phyloP scores from a whole-genome alignment of 2,888 invertebrate genomes.

The Macaria liturata region DNA sequence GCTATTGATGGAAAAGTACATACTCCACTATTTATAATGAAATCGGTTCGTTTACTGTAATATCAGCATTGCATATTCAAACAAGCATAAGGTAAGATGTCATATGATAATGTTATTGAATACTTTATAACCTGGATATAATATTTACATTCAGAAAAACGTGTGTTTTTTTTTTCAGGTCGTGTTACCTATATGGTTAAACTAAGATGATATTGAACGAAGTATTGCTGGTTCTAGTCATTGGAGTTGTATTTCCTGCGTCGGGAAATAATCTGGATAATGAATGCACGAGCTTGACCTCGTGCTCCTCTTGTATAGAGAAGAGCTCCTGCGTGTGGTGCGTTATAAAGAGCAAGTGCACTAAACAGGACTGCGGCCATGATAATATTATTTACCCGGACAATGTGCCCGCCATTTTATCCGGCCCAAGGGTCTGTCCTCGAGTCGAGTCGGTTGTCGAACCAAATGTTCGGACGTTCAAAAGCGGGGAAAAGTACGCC shows the following conservation, averaged over 20 bases:
- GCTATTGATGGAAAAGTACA: too few species aligned
- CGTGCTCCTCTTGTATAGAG: slow-evolving; percentile 58
- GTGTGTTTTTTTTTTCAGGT: too few species aligned
- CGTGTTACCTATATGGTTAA: too few species aligned
- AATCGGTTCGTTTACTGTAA: slow-evolving; percentile 4
- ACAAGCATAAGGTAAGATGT: slow-evolving; percentile 18
- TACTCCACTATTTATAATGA: slow-evolving; percentile 20
- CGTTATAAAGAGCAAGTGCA: slow-evolving; percentile 66
- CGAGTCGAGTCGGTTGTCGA: slow-evolving; percentile 43
- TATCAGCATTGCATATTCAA: slow-evolving; percentile 10
- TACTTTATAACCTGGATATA: not conserved
- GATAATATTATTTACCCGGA: slow-evolving; percentile 67
- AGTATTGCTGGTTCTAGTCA: slow-evolving; percentile 31
- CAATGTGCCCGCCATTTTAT: slow-evolving; percentile 55
- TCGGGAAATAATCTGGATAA: slow-evolving; percentile 34
- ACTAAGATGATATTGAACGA: slow-evolving; percentile 15
- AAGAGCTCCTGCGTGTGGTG: slow-evolving; percentile 63
- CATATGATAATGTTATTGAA: not conserved
- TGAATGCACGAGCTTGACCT: slow-evolving; percentile 44
- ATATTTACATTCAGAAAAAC: not conserved
- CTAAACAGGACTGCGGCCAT: slow-evolving; percentile 63
- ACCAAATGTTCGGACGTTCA: slow-evolving; percentile 47
- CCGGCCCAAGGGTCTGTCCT: slow-evolving; percentile 65
- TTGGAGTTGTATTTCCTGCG: slow-evolving; percentile 22
- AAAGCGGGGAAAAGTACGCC: slow-evolving; percentile 54